phyloP scores from a whole-genome alignment of 2,888 invertebrate species.

The Ophion ventricosus region DNA sequence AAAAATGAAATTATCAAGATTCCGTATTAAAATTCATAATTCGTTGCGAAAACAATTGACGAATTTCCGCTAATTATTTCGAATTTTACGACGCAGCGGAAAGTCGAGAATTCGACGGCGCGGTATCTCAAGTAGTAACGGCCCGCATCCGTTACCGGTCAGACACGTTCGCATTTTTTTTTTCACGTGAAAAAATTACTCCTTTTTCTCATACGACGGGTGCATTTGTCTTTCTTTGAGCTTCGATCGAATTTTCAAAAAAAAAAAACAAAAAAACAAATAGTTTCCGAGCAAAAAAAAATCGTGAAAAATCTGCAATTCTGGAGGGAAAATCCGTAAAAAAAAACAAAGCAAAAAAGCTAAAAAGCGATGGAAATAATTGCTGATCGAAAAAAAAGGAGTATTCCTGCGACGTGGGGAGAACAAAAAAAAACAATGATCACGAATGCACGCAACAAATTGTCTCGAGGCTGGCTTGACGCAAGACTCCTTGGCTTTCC shows the following conservation, averaged over 20 bases:
- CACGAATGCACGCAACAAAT: not conserved
- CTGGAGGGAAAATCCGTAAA: not conserved
- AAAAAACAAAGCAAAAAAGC: not conserved
- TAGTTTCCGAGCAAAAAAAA: not conserved
- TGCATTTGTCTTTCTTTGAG: not conserved
- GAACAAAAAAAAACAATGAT: not conserved
- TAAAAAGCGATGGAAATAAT: not conserved
- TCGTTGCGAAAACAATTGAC: not conserved
- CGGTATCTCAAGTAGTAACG: no score
- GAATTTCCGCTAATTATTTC: no score
- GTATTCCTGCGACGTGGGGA: not conserved
- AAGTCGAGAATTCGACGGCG: no score
- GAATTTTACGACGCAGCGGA: no score
- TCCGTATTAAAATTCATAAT: not conserved
- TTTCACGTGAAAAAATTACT: not conserved
- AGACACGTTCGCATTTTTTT: not conserved
- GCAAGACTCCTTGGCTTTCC: constrained; percentile 11
- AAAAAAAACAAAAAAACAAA: no score
- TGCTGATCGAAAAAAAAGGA: not conserved
- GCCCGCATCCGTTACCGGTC: no score
- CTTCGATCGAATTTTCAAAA: not conserved
- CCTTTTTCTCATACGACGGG: not conserved
- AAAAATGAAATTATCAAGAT: not conserved
- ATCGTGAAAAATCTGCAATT: not conserved
- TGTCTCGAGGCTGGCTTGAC: not conserved